Conservation (phyloP, 2,888 invertebrate genomes). For the Lymantria dispar region DNA sequence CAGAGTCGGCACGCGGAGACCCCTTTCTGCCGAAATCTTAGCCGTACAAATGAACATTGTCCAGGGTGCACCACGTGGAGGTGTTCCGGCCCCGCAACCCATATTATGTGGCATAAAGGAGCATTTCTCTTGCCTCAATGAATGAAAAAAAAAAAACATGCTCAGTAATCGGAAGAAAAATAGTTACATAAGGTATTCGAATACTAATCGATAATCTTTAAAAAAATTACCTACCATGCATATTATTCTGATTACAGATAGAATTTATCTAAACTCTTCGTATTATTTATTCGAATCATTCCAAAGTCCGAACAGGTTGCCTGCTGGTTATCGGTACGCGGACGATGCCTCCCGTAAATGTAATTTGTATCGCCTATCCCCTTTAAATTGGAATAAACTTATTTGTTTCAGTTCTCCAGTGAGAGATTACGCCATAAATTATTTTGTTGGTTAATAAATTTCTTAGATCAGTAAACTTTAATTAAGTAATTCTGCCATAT, state of each 20-base stretch:
- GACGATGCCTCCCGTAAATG: conserved; percentile 69
- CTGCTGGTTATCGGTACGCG: conserved; percentile 60
- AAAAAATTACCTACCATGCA: neutral
- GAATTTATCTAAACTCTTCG: conserved; percentile 73
- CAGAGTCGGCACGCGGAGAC: no score
- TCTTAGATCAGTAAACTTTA: conserved; percentile 45
- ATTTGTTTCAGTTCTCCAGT: conserved; percentile 59
- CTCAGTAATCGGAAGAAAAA: no score
- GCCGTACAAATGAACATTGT: no score
- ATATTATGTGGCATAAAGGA: no score
- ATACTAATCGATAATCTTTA: no score
- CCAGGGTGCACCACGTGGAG: no score
- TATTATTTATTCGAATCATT: conserved; percentile 72
- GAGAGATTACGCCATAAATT: conserved; percentile 55
- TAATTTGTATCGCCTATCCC: conserved; percentile 70
- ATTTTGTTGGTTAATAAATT: conserved; percentile 49
- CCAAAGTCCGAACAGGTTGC: conserved; percentile 61
- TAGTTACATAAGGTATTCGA: no score
- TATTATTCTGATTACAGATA: conserved; percentile 71
- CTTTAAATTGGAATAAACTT: conserved; percentile 68
- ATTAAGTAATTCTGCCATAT: conserved; percentile 35
- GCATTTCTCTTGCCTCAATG: no score
- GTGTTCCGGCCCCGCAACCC: no score
- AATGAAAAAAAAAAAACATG: no score
- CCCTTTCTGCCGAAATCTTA: no score